Conservation (phyloP, 2,797 vertebrate genomes). For the Tympanoctomys barrerae region DNA sequence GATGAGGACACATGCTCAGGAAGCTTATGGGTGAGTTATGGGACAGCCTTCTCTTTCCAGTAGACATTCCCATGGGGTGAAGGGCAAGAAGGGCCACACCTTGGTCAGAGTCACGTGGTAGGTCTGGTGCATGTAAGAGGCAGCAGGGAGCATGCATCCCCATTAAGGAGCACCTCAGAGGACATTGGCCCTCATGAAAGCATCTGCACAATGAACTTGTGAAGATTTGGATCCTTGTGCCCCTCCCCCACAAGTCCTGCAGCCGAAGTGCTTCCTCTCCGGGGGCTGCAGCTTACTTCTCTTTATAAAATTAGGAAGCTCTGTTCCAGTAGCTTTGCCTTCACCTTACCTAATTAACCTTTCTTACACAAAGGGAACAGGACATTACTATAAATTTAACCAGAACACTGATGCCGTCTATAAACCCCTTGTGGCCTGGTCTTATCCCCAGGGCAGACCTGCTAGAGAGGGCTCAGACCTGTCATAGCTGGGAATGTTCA, state of each 20-base stretch:
- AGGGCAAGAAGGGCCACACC: neutral
- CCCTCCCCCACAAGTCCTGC: too few relatives aligned
- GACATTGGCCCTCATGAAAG: too few relatives aligned
- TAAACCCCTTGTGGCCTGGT: neutral
- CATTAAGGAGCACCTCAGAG: neutral
- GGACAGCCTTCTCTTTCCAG: neutral
- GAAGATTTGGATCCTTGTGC: neutral
- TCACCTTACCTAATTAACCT: neutral
- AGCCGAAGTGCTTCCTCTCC: neutral
- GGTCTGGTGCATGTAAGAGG: neutral
- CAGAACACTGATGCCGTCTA: neutral
- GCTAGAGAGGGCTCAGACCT: neutral
- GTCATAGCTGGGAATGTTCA: neutral
- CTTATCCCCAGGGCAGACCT: neutral
- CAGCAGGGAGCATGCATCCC: too few relatives aligned
- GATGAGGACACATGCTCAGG: neutral
- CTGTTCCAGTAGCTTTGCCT: too few relatives aligned
- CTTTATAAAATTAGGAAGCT: neutral
- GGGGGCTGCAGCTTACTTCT: accelerated
- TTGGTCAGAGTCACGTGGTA: neutral
- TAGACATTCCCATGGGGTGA: neutral
- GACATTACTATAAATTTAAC: neutral
- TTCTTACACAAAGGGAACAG: neutral
- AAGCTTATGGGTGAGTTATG: neutral
- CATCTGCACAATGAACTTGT: neutral